Percentiles rank a stretch among this genome's conserved stretches.
These are phyloP conservation scores for Chaenodraco wilsoni DNA, from an alignment of 2,797 vertebrate species.

Conservation along the genomic window DNA sequence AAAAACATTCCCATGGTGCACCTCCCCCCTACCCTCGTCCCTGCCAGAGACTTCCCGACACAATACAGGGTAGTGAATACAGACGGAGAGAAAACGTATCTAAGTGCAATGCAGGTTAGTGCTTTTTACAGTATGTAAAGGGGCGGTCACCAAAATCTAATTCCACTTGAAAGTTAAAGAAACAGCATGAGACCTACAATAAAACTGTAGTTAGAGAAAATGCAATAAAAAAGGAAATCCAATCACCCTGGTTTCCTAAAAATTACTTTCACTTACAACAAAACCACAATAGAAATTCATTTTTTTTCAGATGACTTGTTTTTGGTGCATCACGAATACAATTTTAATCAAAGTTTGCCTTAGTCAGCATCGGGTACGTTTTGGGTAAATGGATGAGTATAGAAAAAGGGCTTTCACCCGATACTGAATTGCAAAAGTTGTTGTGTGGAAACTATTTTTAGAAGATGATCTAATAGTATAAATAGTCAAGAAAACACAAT, in stretches of 20 bases:
- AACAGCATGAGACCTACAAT: constrained; percentile 15
- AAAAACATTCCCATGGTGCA: constrained; percentile 86
- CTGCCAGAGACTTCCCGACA: constrained; percentile 77
- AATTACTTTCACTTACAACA: too few relatives aligned
- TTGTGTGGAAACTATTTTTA: too few relatives aligned
- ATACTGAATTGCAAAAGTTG: too few relatives aligned
- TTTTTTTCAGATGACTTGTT: too few relatives aligned
- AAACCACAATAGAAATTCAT: too few relatives aligned
- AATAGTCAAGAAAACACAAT: too few relatives aligned
- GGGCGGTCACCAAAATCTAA: constrained; percentile 17
- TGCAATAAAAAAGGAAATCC: constrained; percentile 15
- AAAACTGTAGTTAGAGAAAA: constrained; percentile 8
- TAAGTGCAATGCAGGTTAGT: constrained; percentile 26
- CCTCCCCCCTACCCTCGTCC: constrained; percentile 71
- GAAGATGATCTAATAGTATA: not conserved
- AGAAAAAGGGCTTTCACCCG: too few relatives aligned
- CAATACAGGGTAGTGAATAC: constrained; percentile 54
- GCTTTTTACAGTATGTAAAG: constrained; percentile 32
- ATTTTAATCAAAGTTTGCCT: too few relatives aligned
- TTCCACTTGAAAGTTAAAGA: constrained; percentile 16
- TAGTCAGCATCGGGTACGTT: too few relatives aligned
- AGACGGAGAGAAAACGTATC: constrained; percentile 20
- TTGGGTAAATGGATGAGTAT: too few relatives aligned
- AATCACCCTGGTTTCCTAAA: too few relatives aligned
- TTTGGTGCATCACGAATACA: too few relatives aligned